These are phyloP conservation scores for Leucosticte australis DNA, from an alignment of 2,113 vertebrate species.

Conservation along the genomic window DNA sequence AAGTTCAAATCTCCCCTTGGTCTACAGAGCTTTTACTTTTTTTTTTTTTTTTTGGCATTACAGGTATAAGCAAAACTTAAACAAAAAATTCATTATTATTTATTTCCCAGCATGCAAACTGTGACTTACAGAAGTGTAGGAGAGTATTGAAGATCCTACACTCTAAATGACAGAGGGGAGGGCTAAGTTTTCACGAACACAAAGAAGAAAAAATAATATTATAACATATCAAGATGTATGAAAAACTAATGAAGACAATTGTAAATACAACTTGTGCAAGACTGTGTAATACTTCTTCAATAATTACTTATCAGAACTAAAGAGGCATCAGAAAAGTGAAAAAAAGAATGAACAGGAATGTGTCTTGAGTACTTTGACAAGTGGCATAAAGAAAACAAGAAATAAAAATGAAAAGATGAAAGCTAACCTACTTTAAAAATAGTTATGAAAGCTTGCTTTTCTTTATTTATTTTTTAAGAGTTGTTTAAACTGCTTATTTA, in stretches of 20 bases:
- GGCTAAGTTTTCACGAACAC: not conserved
- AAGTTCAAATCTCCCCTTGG: not conserved
- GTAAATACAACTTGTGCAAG: not conserved
- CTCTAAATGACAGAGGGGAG: not conserved
- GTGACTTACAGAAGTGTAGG: not conserved
- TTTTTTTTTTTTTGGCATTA: not conserved
- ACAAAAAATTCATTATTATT: not conserved
- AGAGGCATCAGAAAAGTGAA: not conserved
- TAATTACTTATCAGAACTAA: not conserved
- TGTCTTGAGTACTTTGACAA: not conserved
- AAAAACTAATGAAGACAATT: not conserved
- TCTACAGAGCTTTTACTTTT: not conserved
- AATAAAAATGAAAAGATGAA: conserved; percentile 32
- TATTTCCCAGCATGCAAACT: not conserved
- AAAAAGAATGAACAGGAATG: not conserved
- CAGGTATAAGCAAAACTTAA: not conserved
- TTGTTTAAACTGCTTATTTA: conserved; percentile 16
- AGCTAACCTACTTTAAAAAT: conserved; percentile 29
- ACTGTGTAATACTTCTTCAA: not conserved
- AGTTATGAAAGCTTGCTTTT: not conserved
- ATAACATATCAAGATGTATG: not conserved
- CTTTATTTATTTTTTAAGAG: not conserved
- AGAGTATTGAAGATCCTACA: not conserved
- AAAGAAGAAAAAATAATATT: not conserved
- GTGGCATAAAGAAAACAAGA: not conserved